Evolutionary conservation across 2,888 invertebrate species (phyloP), one percentile per base, ranked within the genome.

Genomic region (Aethes cnicana): DNA sequence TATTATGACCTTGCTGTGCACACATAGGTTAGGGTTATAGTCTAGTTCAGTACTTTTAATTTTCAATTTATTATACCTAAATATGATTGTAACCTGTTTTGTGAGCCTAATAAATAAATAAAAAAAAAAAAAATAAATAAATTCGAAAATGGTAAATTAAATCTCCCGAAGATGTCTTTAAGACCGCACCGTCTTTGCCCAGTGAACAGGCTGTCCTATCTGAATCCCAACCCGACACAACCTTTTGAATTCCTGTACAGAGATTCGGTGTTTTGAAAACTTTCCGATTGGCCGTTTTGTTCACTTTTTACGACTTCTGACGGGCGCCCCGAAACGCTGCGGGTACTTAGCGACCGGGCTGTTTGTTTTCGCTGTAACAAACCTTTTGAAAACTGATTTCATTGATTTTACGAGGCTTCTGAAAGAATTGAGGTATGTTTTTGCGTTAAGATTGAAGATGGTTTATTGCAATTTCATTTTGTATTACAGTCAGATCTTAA

Each of bases 241-340:
- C 55, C 60, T 62, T 63, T 56, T 57, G 54, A 58, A 59, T 59
- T 63, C 63, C 61, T 65, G 61, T 68, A 69, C 68, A 57, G 64
- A 61, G 64, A 62, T 61, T 35, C 66, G 72, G 75, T 76, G 74
- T 72, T 72, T 76, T 72, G 62, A 58, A 74, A 78, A 78, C 70
- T 79, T 77, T 54, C 57, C 71, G 72, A 80, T 78, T 73, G 77
- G 68, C 70, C 68, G 71, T 77, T 72, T 69, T 64, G 63, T 72
- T 71, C 20, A 21, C 57, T 74, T 73, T 72, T 68, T 63, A 59
- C 62, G 54, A 59, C 66, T 63, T 66, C 60, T 33, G 53, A 39
- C 57, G 55, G 57, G 58, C 53, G 57, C 56, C 59, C 53, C 32
- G 54, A 47, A 57, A 50, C 49, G 52, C 41, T 54, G 58, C 56